phyloP scores from a whole-genome alignment of 2,888 invertebrate genomes.

The Luffia ferchaultella region DNA sequence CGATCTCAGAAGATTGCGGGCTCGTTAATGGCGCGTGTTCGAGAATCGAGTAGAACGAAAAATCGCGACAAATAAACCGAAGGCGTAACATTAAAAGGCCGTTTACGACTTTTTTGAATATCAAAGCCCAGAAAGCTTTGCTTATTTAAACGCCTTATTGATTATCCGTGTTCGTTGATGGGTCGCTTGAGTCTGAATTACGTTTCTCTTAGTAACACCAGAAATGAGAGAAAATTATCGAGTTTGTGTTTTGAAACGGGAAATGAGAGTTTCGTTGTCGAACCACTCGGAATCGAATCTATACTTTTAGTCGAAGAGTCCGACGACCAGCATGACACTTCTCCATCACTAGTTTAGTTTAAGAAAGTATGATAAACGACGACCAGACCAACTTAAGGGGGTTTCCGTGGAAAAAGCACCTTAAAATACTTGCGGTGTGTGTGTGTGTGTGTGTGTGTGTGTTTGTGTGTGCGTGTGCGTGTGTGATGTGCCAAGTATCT shows the following conservation, averaged over 20 bases:
- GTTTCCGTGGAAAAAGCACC: too few species aligned
- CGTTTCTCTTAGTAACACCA: neutral
- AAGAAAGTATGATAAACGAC: too few species aligned
- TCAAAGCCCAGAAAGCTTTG: neutral
- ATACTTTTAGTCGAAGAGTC: too few species aligned
- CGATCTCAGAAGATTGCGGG: constrained; percentile 47
- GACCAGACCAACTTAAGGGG: too few species aligned
- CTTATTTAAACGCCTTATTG: constrained; percentile 37
- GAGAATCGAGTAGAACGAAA: constrained; percentile 38
- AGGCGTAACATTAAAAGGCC: constrained; percentile 13
- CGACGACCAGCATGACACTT: too few species aligned
- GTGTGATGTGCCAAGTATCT: too few species aligned
- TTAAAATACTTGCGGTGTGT: too few species aligned
- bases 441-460: too few species aligned
- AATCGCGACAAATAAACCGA: neutral
- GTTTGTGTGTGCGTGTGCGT: too few species aligned
- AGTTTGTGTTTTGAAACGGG: neutral
- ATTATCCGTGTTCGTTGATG: constrained; percentile 24
- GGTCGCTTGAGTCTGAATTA: constrained; percentile 19
- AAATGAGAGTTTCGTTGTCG: too few species aligned
- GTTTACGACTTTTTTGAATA: constrained; percentile 27
- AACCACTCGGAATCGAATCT: too few species aligned
- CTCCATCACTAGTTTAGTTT: too few species aligned
- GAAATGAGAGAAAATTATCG: neutral
- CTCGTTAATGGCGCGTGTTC: constrained; percentile 39